Base-by-base conservation (phyloP, 2,888 invertebrate species). In the Nematopogon swammerdamellus region DNA sequence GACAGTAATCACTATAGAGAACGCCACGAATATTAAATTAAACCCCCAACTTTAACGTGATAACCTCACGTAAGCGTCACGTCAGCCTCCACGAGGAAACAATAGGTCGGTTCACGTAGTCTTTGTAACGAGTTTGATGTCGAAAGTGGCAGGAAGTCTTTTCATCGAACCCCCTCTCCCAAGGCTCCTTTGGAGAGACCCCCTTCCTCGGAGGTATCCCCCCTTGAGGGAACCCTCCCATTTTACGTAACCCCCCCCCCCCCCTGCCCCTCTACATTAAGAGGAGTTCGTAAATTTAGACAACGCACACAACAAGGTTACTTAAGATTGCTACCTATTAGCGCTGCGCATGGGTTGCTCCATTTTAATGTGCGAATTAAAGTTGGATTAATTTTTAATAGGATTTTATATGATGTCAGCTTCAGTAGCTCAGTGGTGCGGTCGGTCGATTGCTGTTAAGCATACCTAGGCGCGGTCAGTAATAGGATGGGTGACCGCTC, bases 81-180 rank as follows among this genome's bases (percentile, higher is more conserved):
- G 36, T 36, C 36, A 14, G 11, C 8, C 25, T 25, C 25, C 25
- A 10, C 5, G 25, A 25, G 25, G 36, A 36, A 36, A 36, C 36
- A 36, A 36, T 36, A 36, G 36, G 11, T 36, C 6, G 11, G 36
- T 14, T 8, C 36, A 36, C 36, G 36, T 36, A 3, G 36, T 14
- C 36, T 36, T 36, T 36, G 36, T 36, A 36, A 36, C 17, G 55
- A 67, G 63, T 70, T 72, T 72, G 72, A 72, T 65, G 67, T 67
- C 64, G 58, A 62, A 56, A 61, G 61, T 64, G 65, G 62, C 65
- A 61, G 63, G 63, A 60, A 61, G 60, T 36, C 36, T 36, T 36
- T 36, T 36, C 36, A 36, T 14, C 8, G 36, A n/a, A 36, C 11
- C n/a, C 36, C 36, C 36, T 14, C n/a, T 36, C 36, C 25, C 25